Evolutionary conservation across 2,113 vertebrate genomes (phyloP), one percentile per base, ranked within the genome.

Genomic region (Saimiri boliviensis): DNA sequence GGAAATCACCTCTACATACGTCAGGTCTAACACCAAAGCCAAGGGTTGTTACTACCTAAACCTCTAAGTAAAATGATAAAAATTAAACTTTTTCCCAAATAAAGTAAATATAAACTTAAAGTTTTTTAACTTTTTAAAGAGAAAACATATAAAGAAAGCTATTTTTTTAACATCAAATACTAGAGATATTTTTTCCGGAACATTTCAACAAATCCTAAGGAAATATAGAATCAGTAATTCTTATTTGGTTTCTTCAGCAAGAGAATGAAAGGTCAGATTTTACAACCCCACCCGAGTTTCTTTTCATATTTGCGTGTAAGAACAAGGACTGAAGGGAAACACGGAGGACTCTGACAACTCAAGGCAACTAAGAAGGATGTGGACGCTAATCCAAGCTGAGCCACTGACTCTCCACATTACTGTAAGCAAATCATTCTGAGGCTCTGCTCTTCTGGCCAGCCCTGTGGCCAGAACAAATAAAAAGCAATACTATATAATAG

Each of bases 341-440:
- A 71, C 13, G 21, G 32, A n/a, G 27, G 0, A 1, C 52, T 63
- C 86, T 84, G 93, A 80, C 77, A 92, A 88, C 40, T 56, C 58
- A 58, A 40, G 83, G 54, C 47, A 80, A n/a, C 7, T 37, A n/a
- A 45, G 20, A 80, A 71, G 54, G 1, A 25, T 1, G 6, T 5
- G 74, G 79, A 97, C 3, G 27, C 10, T 96, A 94, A 97, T 79
- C 13, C n/a, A 42, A 94, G 82, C 8, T 49, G 89, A 98, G 54
- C 25, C 14, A 19, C 79, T 96, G 96, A 93, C 97, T 93, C 23
- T 60, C 85, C 35, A 35, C 11, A 85, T 97, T 71, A 80, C 40
- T 17, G 23, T 13, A 71, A 25, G 23, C 74, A 87, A 49, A 89
- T 54, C 37, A 82, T 8, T 35, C 60, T 1, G 45, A 52, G 4